Base-by-base conservation (phyloP, 2,888 invertebrate genomes). In the Melolontha melolontha region DNA sequence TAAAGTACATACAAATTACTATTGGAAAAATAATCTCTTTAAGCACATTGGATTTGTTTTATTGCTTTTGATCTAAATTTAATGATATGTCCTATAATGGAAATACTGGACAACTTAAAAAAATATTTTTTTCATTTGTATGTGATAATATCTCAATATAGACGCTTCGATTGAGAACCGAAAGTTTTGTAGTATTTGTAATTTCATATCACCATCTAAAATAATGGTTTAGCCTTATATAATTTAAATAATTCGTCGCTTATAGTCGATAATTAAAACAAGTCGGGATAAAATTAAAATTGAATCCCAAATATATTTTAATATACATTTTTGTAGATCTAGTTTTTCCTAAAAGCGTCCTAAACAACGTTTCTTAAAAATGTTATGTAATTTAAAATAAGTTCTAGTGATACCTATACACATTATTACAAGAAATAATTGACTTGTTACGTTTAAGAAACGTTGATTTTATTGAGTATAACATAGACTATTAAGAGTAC, bases 391-490 rank as follows among this genome's bases (percentile, higher is more conserved):
- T 14, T 54, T 54, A 40, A 40, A 54, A 54, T 54, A 40, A 54
- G 14, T 40, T 14, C 40, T 54, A 54, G 54, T 17, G 40, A 44
- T 62, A 62, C 34, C 44, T 62, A 62, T 62, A 39, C 47, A 49
- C 6, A 16, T 54, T 39, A 54, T 54, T 40, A 62, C 47, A 16
- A 16, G 47, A 62, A 62, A 62, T 62, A 62, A 62, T 62, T 62
- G 59, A 62, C 59, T 47, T 47, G 47, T 62, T 62, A 62, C 59
- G 47, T 47, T 62, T 62, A 49, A 62, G 59, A 62, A 62, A 62
- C 59, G 49, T 39, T 14, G 49, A 62, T 62, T 34, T 57, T 14
- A 57, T 57, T 55, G 12, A 22, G 49, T 49, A 22, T 49, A 47
- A 47, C 14, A 14, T 14, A 47, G 2, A 47, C 16, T 14, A 49